Evolutionary conservation across 2,888 invertebrate species (phyloP), one percentile per base, ranked within the genome.

Genomic region (Digitonthophagus gazella): DNA sequence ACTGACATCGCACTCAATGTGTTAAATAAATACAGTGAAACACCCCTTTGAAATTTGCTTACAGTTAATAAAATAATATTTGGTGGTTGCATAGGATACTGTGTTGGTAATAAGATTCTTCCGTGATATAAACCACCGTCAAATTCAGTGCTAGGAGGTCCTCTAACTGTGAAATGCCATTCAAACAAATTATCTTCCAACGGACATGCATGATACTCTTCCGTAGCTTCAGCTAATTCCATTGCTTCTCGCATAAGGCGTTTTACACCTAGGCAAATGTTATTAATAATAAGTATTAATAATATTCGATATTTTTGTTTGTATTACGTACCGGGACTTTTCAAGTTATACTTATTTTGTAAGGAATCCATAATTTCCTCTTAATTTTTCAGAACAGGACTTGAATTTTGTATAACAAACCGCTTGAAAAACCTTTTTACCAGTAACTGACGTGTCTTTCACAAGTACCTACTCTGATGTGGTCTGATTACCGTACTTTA

Each of bases 71-170:
- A 84, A 77, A 97, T 95, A 74, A 97, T 95, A 81, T 95, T 95
- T 3, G 97, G 97, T 66, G 97, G 97, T 83, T 97, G 96, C 96
- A 98, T 96, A 0, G 97, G 97, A 83, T 97, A 97, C 76, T 97
- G 96, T 67, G 95, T 90, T 0, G 97, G 97, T 73, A 97, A 84
- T 69, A 96, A 84, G 80, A 97, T 96, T 75, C 96, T 86, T 2
- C 95, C 97, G 81, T 98, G 97, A 81, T 97, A 97, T 72, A 94
- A 87, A 44, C 97, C 97, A 71, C 91, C 91, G 76, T 93, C 93
- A 82, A 96, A 97, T 75, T 96, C 96, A 0, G 95, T 91, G 18
- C 91, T 92, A 66, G 90, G 89, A 1, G 97, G 95, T 3, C 97
- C 97, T 77, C 93, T 88, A 2, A 97, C 92, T 0, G 97, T 97